A percentile compares a stretch with the other conserved stretches of the same genome.
Conservation (phyloP, 2,888 invertebrate species). For the Neocrepidodera transversa region DNA sequence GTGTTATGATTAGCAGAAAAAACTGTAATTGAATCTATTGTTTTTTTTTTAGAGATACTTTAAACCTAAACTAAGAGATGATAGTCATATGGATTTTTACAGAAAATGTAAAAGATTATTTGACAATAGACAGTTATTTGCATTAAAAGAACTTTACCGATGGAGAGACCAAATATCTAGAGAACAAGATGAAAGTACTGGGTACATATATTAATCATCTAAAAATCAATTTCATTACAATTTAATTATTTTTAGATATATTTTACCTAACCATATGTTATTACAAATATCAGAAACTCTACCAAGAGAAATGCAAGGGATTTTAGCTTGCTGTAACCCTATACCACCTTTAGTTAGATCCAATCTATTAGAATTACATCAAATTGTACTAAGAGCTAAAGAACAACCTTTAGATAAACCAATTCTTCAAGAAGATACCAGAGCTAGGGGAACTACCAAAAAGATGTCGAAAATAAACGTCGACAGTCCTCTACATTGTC, state of each 20-base stretch:
- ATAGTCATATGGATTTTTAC: conserved; percentile 79
- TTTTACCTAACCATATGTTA: conserved; percentile 96
- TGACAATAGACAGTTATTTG: conserved; percentile 84
- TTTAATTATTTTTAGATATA: conserved; percentile 67
- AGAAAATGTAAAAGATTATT: conserved; percentile 80
- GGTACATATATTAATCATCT: conserved; percentile 60
- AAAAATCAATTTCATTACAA: not conserved
- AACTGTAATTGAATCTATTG: not conserved
- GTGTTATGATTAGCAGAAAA: too few relatives aligned
- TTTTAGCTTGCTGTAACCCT: conserved; percentile 91
- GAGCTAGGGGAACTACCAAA: conserved; percentile 53
- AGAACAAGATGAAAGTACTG: conserved; percentile 88
- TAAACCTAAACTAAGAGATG: conserved; percentile 74
- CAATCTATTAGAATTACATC: conserved; percentile 67
- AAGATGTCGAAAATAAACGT: conserved; percentile 59
- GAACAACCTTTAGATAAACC: conserved; percentile 72
- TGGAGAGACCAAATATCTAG: conserved; percentile 91
- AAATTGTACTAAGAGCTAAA: conserved; percentile 73
- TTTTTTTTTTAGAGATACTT: conserved; percentile 75
- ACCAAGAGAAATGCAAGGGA: conserved; percentile 91
- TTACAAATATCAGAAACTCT: conserved; percentile 85
- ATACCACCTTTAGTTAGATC: conserved; percentile 77
- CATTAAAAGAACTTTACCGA: conserved; percentile 78
- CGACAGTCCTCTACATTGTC: conserved; percentile 66
- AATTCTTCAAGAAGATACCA: conserved; percentile 60